Base-by-base conservation (phyloP, 2,113 vertebrate species). In the Poeciliopsis turrubarensis region DNA sequence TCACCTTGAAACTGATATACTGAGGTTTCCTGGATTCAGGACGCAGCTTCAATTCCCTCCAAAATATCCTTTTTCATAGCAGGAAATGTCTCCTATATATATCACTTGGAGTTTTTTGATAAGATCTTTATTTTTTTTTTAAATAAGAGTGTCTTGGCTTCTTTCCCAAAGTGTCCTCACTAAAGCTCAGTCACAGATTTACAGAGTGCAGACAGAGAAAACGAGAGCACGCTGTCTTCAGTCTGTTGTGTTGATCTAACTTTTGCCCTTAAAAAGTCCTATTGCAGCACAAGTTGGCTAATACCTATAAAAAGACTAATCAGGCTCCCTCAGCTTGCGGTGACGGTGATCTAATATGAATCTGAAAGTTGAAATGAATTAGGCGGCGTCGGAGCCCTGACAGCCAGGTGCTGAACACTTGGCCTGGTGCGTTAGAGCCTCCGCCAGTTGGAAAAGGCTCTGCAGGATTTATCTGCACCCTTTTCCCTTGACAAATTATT, bases 401-500 rank as follows among this genome's bases (percentile, higher is more conserved):
- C 79, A 87, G 80, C 92, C 94, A 93, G 87, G 89, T 92, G 92
- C 89, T 91, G 87, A 91, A 76, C 81, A 86, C 88, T 92, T 93
- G 91, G 91, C 89, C 75, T 47, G 78, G 2, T 71, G 14, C 73
- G 26, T 79, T 31, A 68, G 31, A 77, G 81, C 84, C 68, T 68
- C 77, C 88, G 90, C 90, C 94, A 93, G 85, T 86, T 91, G 93
- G 91, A 94, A 93, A 91, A 93, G 87, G 87, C 87, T 82, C 93
- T 90, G 83, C 90, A 85, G 92, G 93, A 94, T 94, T 94, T 93
- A 94, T 93, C 91, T 94, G 88, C 92, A 89, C 86, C 88, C 81
- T 85, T 92, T 87, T 94, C 92, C 89, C 92, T 82, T 84, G 92
- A 94, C 94, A 95, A 94, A 94, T 94, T 5, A 86, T 95, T 95